Base-by-base conservation (phyloP, 2,797 vertebrate genomes). In the Silurus lanzhouensis region DNA sequence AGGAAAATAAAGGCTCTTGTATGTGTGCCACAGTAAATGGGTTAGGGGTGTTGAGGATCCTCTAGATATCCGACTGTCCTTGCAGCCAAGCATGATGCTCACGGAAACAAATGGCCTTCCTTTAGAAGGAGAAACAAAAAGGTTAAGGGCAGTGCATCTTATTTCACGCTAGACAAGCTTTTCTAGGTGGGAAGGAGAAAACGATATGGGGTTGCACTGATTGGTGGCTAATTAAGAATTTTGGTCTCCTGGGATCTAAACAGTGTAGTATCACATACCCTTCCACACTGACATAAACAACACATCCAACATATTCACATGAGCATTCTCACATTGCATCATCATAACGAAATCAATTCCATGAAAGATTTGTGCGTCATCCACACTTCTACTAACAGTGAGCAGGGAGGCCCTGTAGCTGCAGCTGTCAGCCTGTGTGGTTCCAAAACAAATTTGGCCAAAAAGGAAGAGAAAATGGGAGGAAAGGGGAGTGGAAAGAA, bases 131-230 rank as follows among this genome's bases (percentile, higher is more conserved):
- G 75, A 83, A 83, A 84, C 79, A 57, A 70, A 83, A 79, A 68
- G 82, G 87, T 84, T 58, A 72, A 72, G 86, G 81, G 71, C 55
- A 55, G 83, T 61, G 78, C 86, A 85, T 87, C 74, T 83, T 83
- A 89, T 87, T 89, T 90, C 89, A 87, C 76, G 80, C 83, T 52
- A 52, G 77, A 89, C 72, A 79, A 81, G 82, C 63, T 85, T 87
- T 85, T 87, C 84, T 81, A 87, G 89, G 88, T 90, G 82, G 80
- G 52, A 83, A 71, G 66, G 68, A 78, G 85, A 55, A 72, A 63
- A 64, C 19, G 46, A 83, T 15, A 20, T 22, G 27, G 55, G 63
- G 68, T 61, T 72, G 20, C 55, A 71, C 67, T 72, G 72, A 57
- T 44, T 82, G 46, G 68, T 15, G 58, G 58, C 76, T 82, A 88